Base-by-base conservation (phyloP, 1,140 invertebrate genomes). In the Calliphora vicina region DNA sequence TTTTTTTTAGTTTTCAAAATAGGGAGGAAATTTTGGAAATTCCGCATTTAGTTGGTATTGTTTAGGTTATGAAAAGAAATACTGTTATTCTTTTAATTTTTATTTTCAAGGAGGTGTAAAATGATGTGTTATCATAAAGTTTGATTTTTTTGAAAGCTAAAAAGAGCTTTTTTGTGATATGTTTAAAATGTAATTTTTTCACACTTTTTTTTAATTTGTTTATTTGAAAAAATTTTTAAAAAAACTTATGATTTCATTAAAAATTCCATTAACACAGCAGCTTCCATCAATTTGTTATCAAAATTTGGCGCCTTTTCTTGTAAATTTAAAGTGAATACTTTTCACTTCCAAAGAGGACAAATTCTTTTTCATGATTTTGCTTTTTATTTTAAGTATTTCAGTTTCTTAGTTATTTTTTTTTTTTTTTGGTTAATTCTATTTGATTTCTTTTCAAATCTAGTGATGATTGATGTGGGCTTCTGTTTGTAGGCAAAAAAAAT, bases 1-100 rank as follows among this genome's bases (percentile, higher is more conserved):
- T 57, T 57, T 17, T 25, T 23, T n/a, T n/a, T n/a, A n/a, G n/a
- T n/a, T n/a, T n/a, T n/a, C n/a, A n/a, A 67, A 67, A 67, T 23
- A 67, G 61, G 61, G 61, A 67, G 61, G 61, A 25, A 23, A 9
- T 67, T 20, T 67, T 67, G n/a, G 0, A 67, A 76, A 78, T 78
- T 78, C n/a, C 74, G 42, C 35, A 78, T 78, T 76, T 78, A 29
- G 8, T 74, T 73, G 27, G n/a, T 67, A 10, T 67, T 20, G 61
- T 25, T 57, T 6, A 23, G 9, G 6, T 6, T 67, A 23, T 23
- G n/a, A 23, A 67, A 57, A 17, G 17, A 57, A 15, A 13, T 15
- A 15, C 8, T 4, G 45, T 13, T 50, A 15, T 50, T 50, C 15
- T 50, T 3, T 17, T 17, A 50, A 6, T 50, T 50, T 17, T 17